Conservation (phyloP, 2,797 vertebrate species). For the Ciconia nigra region DNA sequence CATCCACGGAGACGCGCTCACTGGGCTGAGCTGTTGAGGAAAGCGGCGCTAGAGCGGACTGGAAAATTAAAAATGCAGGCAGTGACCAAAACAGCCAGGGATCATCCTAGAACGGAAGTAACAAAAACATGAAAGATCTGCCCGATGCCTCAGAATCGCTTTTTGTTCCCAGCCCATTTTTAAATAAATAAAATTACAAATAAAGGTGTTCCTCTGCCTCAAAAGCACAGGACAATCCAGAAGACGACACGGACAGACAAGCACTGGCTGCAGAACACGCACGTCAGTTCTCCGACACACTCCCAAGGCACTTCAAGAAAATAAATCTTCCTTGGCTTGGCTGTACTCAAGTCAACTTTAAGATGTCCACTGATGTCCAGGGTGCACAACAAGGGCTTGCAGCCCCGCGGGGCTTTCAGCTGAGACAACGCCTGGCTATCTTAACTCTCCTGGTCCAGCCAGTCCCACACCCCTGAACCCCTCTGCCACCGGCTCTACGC, state of each 20-base stretch:
- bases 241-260: neutral
- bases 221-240: too few species aligned
- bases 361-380: rapidly evolving
- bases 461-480: too few species aligned
- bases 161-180: neutral
- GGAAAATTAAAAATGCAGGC: neutral
- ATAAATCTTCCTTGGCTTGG: neutral
- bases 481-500: rapidly evolving
- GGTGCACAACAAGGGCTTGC: neutral
- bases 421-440: neutral
- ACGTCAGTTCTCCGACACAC: rapidly evolving
- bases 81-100: neutral
- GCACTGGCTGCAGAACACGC: neutral
- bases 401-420: neutral
- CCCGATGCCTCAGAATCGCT: neutral
- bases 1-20: rapidly evolving
- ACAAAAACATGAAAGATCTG: neutral
- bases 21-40: neutral
- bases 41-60: neutral
- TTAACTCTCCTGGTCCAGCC: neutral
- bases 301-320: neutral
- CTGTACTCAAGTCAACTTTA: neutral
- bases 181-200: neutral
- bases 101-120: neutral
- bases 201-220: neutral